Evolutionary conservation across 2,113 vertebrate genomes (phyloP), one percentile per base, ranked within the genome.

Genomic region (Aix galericulata): DNA sequence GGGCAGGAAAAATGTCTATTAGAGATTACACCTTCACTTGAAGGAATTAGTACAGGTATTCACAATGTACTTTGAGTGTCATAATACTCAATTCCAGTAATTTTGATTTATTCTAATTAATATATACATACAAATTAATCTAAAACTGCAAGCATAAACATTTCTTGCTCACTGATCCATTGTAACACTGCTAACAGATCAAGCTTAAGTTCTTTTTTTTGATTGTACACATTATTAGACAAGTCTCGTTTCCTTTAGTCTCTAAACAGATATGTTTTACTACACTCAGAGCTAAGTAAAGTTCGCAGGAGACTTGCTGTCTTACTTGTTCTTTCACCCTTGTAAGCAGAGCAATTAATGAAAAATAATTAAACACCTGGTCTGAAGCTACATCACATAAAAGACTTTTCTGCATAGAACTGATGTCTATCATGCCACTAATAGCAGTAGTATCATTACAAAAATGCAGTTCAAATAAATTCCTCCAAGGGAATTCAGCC

Each of bases 101-200:
- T 94, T 93, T 64, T 93, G 67, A 93, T 95, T 94, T 95, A 76
- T 91, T 71, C 84, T 96, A 93, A 97, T 97, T 94, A 97, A 96
- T 29, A 63, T 64, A 94, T 52, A 69, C 64, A 94, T 75, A 89
- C 68, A 96, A 96, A 96, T 84, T 89, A 89, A 92, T 95, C 67
- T 92, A 85, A 91, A 96, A 91, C 66, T 72, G 34, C 68, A 82
- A 86, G 86, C 80, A 90, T 71, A 94, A 96, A 91, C 77, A 84
- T 91, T 63, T 93, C 62, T 95, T 92, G 88, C 27, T 36, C 80
- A 60, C 86, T 84, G 90, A 92, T 96, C 83, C 29, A 20, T 92
- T 79, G 66, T 62, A 85, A 94, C 36, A 72, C 2, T 84, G 66
- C 74, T 84, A 95, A 90, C 74, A 95, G 82, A 97, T 87, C 74